Percentiles rank a stretch among this genome's conserved stretches.
Conservation (phyloP, 2,888 invertebrate species). For the Neoitamus cyanurus region DNA sequence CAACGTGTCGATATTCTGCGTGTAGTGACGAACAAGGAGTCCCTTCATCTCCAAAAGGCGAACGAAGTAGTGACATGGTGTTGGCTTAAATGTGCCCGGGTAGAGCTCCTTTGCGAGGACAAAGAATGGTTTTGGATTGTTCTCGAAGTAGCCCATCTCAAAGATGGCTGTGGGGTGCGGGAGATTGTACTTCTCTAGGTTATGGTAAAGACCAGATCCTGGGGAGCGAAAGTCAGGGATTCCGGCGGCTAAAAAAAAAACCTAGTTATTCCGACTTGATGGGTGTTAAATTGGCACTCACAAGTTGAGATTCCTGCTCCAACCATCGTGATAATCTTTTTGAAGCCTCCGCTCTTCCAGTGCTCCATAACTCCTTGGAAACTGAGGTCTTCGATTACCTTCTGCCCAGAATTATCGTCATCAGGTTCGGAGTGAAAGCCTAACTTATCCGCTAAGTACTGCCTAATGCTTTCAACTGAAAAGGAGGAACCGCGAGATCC, state of each 20-base stretch:
- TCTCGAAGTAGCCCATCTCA: constrained; percentile 85
- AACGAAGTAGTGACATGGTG: constrained; percentile 91
- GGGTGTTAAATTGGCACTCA: constrained; percentile 67
- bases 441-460: constrained; percentile 47
- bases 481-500: background rate
- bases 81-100: constrained; percentile 89
- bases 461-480: constrained; percentile 45
- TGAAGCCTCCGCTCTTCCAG: constrained; percentile 78
- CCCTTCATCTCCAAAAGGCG: constrained; percentile 86
- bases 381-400: constrained; percentile 76
- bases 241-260: constrained; percentile 68
- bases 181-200: constrained; percentile 89
- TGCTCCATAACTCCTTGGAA: constrained; percentile 83
- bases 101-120: constrained; percentile 89
- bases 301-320: constrained; percentile 98
- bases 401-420: background rate
- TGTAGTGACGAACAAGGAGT: constrained; percentile 78
- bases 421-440: constrained; percentile 35
- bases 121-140: constrained; percentile 94
- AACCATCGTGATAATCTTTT: constrained; percentile 91
- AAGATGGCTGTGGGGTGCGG: constrained; percentile 94
- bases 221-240: constrained; percentile 97
- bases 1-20: constrained; percentile 94
- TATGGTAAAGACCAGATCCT: constrained; percentile 90
- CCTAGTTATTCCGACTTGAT: background rate